Conservation (phyloP, 2,888 invertebrate genomes). For the Sycophila texana region DNA sequence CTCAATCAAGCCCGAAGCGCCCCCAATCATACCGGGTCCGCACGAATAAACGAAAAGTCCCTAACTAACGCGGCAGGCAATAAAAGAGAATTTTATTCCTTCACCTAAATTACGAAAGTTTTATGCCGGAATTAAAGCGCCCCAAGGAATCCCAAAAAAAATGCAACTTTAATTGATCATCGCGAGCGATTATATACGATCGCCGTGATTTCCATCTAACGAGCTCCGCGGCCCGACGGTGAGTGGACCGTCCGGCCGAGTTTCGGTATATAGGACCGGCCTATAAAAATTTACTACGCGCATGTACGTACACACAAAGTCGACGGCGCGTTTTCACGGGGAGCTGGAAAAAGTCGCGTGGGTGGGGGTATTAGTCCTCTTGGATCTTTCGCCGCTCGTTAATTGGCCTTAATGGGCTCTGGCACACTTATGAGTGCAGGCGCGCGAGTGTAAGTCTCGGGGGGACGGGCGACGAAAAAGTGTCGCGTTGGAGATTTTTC, state of each 20-base stretch:
- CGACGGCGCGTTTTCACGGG: constrained; percentile 3
- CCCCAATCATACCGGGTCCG: not conserved
- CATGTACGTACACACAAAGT: not conserved
- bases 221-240: not conserved
- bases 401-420: constrained; percentile 69
- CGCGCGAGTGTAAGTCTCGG: too few species aligned
- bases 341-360: constrained; percentile 10
- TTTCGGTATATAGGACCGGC: constrained; percentile 1
- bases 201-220: constrained; percentile 35
- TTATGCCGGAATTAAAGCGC: not conserved
- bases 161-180: constrained; percentile 28
- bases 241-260: too few species aligned
- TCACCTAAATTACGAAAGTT: constrained; percentile 34
- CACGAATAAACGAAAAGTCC: constrained; percentile 32
- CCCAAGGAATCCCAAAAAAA: not conserved
- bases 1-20: constrained; percentile 10
- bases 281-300: constrained; percentile 31
- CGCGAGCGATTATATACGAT: constrained; percentile 32
- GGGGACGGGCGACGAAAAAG: constrained; percentile 17
- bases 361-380: constrained; percentile 1
- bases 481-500: constrained; percentile 38
- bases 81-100: constrained; percentile 21
- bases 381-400: constrained; percentile 66
- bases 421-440: constrained; percentile 62
- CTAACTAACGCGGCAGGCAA: constrained; percentile 16